Evolutionary conservation across 2,797 vertebrate species (phyloP).

Genomic region (Sebastes diaconus): DNA sequence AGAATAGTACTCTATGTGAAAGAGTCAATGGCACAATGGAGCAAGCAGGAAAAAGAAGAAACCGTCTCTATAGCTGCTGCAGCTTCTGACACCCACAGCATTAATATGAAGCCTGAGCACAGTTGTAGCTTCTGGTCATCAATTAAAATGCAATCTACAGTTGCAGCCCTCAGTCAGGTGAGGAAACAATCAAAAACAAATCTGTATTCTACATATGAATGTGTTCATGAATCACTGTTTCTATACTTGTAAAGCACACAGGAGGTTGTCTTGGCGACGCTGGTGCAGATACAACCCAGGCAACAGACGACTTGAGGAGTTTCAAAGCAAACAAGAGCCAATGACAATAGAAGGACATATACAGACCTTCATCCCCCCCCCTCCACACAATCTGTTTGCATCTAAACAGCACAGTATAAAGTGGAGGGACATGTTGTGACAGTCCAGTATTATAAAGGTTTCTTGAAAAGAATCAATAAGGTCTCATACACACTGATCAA

Average conservation of each 20-base stretch:
- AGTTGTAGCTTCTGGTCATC: slow-evolving; percentile 17
- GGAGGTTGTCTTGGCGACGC: not conserved
- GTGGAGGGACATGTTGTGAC: not conserved
- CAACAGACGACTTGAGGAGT: not conserved
- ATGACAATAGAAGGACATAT: not conserved
- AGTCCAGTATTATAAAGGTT: not conserved
- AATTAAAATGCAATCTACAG: slow-evolving; percentile 30
- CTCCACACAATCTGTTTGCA: not conserved
- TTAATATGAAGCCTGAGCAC: slow-evolving; percentile 6
- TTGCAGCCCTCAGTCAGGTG: not conserved
- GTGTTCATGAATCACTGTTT: not conserved
- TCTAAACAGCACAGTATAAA: not conserved
- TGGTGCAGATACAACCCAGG: not conserved
- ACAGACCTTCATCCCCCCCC: not conserved
- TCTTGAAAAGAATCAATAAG: not conserved
- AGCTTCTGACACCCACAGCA: not conserved
- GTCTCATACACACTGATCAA: not conserved
- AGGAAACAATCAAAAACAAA: slow-evolving; percentile 17
- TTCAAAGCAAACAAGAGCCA: not conserved
- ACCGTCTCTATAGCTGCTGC: not conserved
- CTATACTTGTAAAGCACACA: not conserved
- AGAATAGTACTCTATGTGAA: not conserved
- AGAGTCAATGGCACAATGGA: slow-evolving; percentile 1
- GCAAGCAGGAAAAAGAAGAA: not conserved
- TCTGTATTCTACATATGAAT: not conserved